A percentile compares a stretch with the other conserved stretches of the same genome.
Conservation (phyloP, 2,797 vertebrate species). For the Bucorvus abyssinicus region DNA sequence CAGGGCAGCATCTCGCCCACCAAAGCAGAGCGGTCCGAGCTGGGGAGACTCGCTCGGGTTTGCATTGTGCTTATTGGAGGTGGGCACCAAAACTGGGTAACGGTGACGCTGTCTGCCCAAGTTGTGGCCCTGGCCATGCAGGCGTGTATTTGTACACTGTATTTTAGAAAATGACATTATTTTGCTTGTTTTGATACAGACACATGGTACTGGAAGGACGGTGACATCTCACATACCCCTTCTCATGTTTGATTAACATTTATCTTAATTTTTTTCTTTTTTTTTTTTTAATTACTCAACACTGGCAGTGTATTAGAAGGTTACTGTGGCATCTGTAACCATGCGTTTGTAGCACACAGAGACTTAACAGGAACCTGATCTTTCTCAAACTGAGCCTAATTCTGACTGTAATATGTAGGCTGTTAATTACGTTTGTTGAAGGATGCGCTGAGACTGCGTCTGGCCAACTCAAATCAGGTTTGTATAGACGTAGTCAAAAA, state of each 20-base stretch:
- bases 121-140: neutral
- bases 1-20: neutral
- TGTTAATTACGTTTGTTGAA: constrained; percentile 51
- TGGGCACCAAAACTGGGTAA: neutral
- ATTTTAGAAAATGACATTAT: neutral
- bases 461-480: constrained; percentile 17
- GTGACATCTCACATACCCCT: constrained; percentile 24
- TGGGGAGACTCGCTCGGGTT: neutral
- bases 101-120: neutral
- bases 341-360: constrained; percentile 49
- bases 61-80: neutral
- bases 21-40: neutral
- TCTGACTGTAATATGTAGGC: constrained; percentile 16
- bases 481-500: neutral
- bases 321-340: constrained; percentile 39
- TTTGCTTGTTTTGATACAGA: constrained; percentile 16
- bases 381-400: constrained; percentile 53
- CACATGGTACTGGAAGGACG: constrained; percentile 12
- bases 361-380: constrained; percentile 62
- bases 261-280: constrained; percentile 52
- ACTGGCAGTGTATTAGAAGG: constrained; percentile 49
- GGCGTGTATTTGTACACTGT: neutral
- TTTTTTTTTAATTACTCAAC: constrained; percentile 43
- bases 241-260: constrained; percentile 68
- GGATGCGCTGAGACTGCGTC: neutral